A percentile compares a stretch with the other conserved stretches of the same genome.
phyloP scores from a whole-genome alignment of 2,888 invertebrate species.

The Peribatodes rhomboidaria region DNA sequence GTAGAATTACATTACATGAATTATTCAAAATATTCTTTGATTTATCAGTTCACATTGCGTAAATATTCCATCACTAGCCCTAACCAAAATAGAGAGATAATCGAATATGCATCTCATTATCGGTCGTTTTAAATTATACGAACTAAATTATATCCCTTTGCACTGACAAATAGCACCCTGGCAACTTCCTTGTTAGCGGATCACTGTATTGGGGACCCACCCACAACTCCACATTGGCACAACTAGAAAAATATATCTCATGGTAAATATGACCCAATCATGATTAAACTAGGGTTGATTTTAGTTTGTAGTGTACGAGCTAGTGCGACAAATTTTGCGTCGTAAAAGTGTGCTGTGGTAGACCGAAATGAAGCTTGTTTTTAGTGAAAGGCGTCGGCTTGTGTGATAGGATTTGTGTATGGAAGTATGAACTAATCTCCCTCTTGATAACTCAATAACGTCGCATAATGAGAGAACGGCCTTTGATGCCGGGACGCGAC shows the following conservation, averaged over 20 bases:
- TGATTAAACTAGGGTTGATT: slow-evolving; percentile 44
- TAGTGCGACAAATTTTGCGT: slow-evolving; percentile 55
- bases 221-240: slow-evolving; percentile 47
- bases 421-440: slow-evolving; percentile 86
- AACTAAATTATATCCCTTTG: slow-evolving; percentile 80
- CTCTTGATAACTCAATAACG: slow-evolving; percentile 86
- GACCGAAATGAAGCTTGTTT: slow-evolving; percentile 83
- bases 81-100: slow-evolving; percentile 58
- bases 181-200: slow-evolving; percentile 78
- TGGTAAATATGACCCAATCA: slow-evolving; percentile 33
- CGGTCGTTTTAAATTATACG: slow-evolving; percentile 78
- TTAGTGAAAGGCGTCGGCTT: slow-evolving; percentile 85
- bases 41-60: slow-evolving; percentile 35
- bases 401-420: slow-evolving; percentile 86
- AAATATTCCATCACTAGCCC: slow-evolving; percentile 40
- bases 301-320: slow-evolving; percentile 48
- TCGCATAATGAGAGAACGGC: slow-evolving; percentile 82
- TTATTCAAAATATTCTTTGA: slow-evolving; percentile 20
- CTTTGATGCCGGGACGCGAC: slow-evolving; percentile 83
- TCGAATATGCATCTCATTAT: slow-evolving; percentile 83
- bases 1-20: not conserved
- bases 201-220: slow-evolving; percentile 68
- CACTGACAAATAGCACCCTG: slow-evolving; percentile 81
- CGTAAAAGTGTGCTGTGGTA: slow-evolving; percentile 70
- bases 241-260: slow-evolving; percentile 19